Evolutionary conservation across 2,888 invertebrate genomes (phyloP), one percentile per base, ranked within the genome.

Genomic region (Auanema sp.): DNA sequence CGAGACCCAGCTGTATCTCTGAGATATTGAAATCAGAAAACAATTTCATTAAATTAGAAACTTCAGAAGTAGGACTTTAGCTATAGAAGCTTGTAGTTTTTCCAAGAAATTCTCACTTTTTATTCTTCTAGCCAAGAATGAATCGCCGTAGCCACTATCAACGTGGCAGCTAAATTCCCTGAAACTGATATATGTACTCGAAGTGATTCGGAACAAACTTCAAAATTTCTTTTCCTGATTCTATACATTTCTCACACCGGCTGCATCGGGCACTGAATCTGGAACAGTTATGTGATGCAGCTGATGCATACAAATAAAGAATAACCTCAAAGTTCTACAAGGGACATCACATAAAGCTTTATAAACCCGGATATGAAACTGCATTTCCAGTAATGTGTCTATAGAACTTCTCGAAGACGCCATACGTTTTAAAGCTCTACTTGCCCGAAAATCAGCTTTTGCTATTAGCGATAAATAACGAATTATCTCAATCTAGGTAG

Each of bases 81-180:
- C 76, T 10, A 76, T 68, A 10, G 71, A 72, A 5, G 65, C 74
- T 12, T 64, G 65, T 4, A 67, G 65, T 42, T 66, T 58, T 16
- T 64, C 58, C 33, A 66, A 54, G 60, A 71, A 69, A 23, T 70
- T 66, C 8, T 64, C 58, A 40, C 61, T 65, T 0, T 60, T 58
- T 54, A 69, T 53, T 56, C 58, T 50, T 44, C 64, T 51, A 23
- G 68, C 63, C 52, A 80, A 69, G 42, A 76, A 68, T 8, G 71
- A 66, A 58, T 75, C 68, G 8, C 80, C 81, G 56, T 78, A 77
- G n/a, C 66, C 68, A 40, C 77, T 78, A 52, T 79, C 79, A 18
- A 78, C 79, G 53, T 74, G 73, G 23, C 65, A 54, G 11, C 71
- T 65, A 50, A 74, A 74, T 23, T 71, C 73, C 16, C 68, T 58